Percentiles rank a stretch among this genome's conserved stretches.
Evolutionary conservation across 2,113 vertebrate genomes (phyloP).

Genomic region (Callopanchax toddi): DNA sequence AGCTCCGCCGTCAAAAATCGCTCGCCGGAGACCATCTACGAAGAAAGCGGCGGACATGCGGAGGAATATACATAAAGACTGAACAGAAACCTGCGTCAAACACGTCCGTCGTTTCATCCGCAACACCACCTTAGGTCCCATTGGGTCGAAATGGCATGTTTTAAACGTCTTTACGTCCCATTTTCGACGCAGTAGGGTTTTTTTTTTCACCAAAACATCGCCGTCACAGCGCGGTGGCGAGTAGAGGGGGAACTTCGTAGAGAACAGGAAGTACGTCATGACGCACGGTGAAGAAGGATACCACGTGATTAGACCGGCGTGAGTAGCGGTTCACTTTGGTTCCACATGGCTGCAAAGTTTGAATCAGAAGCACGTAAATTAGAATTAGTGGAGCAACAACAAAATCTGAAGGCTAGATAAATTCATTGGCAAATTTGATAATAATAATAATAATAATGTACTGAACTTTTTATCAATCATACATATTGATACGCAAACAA

Average conservation of each 20-base stretch:
- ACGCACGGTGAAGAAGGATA: conserved; percentile 32
- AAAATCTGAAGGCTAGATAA: too few relatives aligned
- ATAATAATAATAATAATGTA: too few relatives aligned
- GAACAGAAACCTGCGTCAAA: conserved; percentile 29
- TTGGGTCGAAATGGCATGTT: conserved; percentile 78
- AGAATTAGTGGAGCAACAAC: too few relatives aligned
- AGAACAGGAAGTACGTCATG: conserved; percentile 70
- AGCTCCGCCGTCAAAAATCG: conserved; percentile 89
- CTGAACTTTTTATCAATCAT: too few relatives aligned
- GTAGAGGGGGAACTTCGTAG: conserved; percentile 42
- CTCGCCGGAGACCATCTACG: conserved; percentile 97
- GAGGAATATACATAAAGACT: conserved; percentile 63
- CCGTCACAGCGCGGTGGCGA: conserved; percentile 59
- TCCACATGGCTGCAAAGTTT: background rate
- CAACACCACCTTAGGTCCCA: conserved; percentile 78
- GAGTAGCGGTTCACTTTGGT: background rate
- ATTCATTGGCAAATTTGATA: too few relatives aligned
- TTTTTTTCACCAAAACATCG: conserved; percentile 73
- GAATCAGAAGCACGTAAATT: background rate
- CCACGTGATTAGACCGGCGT: background rate
- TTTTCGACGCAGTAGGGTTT: conserved; percentile 69
- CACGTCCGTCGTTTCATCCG: conserved; percentile 47
- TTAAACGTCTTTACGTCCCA: conserved; percentile 70
- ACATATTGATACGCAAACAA: too few relatives aligned
- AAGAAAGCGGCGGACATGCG: conserved; percentile 81